These are phyloP conservation scores for Rotaria macrura DNA, from an alignment of 2,888 invertebrate species.

Conservation along the genomic window DNA sequence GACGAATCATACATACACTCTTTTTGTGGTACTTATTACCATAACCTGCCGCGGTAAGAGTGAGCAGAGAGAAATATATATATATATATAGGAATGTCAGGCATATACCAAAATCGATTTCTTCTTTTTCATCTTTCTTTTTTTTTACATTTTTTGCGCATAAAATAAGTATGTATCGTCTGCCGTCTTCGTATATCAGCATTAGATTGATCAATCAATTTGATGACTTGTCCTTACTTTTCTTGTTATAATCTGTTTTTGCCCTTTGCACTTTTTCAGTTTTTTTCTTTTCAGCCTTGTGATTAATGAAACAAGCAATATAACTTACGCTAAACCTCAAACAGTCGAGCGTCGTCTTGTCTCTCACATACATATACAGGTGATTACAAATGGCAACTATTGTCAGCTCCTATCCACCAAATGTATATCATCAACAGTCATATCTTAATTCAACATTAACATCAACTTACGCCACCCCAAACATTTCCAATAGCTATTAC, in stretches of 20 bases:
- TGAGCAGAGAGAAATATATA: background rate
- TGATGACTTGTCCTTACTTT: background rate
- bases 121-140: background rate
- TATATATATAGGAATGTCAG: background rate
- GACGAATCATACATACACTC: background rate
- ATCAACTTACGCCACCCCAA: background rate
- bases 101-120: background rate
- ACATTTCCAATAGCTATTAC: background rate
- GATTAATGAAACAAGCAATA: background rate
- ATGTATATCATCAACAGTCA: background rate
- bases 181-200: background rate
- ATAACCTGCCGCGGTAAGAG: background rate
- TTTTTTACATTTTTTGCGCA: background rate
- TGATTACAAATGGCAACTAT: background rate
- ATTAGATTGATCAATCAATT: background rate
- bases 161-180: background rate
- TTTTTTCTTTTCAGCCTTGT: background rate
- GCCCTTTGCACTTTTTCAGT: background rate
- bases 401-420: background rate
- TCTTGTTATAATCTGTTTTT: background rate
- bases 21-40: background rate
- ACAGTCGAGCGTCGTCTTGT: background rate
- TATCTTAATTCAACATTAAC: background rate
- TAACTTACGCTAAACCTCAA: background rate
- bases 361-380: background rate